A percentile compares a stretch with the other conserved stretches of the same genome.
These are phyloP conservation scores for Drosophila paramelanica DNA, from an alignment of 2,888 invertebrate genomes.

Conservation along the genomic window DNA sequence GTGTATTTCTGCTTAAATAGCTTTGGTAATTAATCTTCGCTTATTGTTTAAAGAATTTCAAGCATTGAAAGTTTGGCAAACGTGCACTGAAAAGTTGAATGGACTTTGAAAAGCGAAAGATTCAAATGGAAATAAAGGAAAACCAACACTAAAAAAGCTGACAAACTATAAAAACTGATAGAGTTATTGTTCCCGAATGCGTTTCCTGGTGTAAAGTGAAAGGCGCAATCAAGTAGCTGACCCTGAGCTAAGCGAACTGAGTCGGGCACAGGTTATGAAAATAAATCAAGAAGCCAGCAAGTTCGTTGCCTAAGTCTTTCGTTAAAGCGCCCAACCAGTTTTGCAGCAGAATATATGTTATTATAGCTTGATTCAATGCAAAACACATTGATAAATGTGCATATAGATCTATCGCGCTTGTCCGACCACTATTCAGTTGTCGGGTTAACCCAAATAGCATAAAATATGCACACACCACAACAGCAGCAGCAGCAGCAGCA, in stretches of 20 bases:
- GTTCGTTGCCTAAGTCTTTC: constrained; percentile 67
- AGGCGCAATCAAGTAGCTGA: constrained; percentile 58
- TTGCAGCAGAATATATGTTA: constrained; percentile 33
- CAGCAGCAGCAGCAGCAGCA: neutral
- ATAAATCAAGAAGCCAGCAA: constrained; percentile 65
- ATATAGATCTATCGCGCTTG: constrained; percentile 49
- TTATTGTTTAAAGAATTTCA: constrained; percentile 33
- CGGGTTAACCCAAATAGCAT: constrained; percentile 61
- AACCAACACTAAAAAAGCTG: constrained; percentile 14
- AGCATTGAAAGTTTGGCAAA: constrained; percentile 21
- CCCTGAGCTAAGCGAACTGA: constrained; percentile 62
- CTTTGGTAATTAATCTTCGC: constrained; percentile 62
- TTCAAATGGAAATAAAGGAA: neutral
- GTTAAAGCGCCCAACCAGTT: constrained; percentile 47
- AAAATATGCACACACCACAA: constrained; percentile 25
- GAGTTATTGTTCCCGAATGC: constrained; percentile 28
- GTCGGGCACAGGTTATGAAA: constrained; percentile 30
- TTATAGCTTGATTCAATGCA: neutral
- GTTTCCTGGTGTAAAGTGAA: constrained; percentile 74
- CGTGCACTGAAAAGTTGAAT: constrained; percentile 65
- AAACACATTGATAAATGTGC: constrained; percentile 46
- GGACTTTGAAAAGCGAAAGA: constrained; percentile 46
- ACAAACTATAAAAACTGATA: neutral
- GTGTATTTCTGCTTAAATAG: constrained; percentile 33
- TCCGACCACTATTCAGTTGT: constrained; percentile 53